Evolutionary conservation across 1,140 invertebrate species (phyloP), one percentile per base, ranked within the genome.

Genomic region (Plectrocnemia conspersa): DNA sequence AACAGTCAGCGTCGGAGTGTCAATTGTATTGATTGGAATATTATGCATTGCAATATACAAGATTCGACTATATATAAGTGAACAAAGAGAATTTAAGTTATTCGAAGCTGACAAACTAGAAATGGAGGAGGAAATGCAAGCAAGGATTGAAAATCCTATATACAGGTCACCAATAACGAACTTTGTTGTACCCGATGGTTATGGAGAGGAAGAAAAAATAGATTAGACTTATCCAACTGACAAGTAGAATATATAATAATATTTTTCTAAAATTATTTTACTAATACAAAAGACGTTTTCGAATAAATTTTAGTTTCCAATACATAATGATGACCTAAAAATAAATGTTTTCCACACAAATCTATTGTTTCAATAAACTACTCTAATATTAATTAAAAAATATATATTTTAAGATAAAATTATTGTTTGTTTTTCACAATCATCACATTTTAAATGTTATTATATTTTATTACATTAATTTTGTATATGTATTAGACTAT

Each of bases 161-260:
- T 80, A 80, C 44, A 75, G 72, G 41, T 74, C 77, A 23, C 78
- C 78, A 1, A 69, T 77, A n/a, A 68, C 70, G 1, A 64, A 71
- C 41, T 79, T 77, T 47, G 65, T 63, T 49, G 67, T 80, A 35
- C 78, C 78, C 1, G 75, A 76, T 29, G 66, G 66, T 3, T 76
- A 65, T 60, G 66, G 18, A 71, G 70, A 42, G 67, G 72, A 61
- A 67, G 67, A 18, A 62, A 66, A 52, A 67, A 74, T 64, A 22
- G 21, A 33, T 33, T 19, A 13, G 7, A 13, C 27, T 9, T 29
- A 29, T 9, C 7, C 13, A 7, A 29, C 13, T 29, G 7, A 29
- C 7, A 9, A 29, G 27, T 29, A 29, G n/a, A 29, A 29, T 29
- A 29, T 29, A 13, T 29, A 29, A 29, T 9, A 29, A 29, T 13